phyloP scores from a whole-genome alignment of 2,888 invertebrate species.

The Apamea anceps region DNA sequence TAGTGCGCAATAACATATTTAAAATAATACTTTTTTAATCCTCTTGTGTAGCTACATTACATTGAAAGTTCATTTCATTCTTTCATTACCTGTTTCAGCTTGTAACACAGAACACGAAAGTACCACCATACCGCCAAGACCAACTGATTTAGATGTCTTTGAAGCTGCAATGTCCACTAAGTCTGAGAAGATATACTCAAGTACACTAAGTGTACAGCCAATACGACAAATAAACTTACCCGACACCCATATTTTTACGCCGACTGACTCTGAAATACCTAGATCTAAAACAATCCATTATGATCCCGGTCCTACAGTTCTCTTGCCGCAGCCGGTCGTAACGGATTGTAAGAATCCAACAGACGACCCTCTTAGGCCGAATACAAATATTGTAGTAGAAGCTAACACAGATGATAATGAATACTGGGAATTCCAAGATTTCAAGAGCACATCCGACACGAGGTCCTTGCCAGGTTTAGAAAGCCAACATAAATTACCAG shows the following conservation, averaged over 20 bases:
- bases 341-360: constrained; percentile 64
- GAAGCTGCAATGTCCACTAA: constrained; percentile 77
- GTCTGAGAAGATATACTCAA: constrained; percentile 83
- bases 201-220: constrained; percentile 83
- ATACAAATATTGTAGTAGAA: constrained; percentile 25
- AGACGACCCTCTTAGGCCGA: constrained; percentile 45
- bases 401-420: constrained; percentile 76
- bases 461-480: constrained; percentile 45
- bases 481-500: constrained; percentile 39
- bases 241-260: constrained; percentile 89
- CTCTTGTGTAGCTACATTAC: not conserved
- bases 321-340: constrained; percentile 75
- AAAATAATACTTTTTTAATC: not conserved
- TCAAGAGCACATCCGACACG: constrained; percentile 73
- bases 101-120: constrained; percentile 81
- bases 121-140: constrained; percentile 71
- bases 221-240: constrained; percentile 87
- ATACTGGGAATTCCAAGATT: constrained; percentile 87
- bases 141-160: constrained; percentile 82
- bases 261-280: constrained; percentile 88
- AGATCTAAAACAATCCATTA: constrained; percentile 89
- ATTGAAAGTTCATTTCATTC: constrained; percentile 22
- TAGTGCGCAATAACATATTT: not conserved
- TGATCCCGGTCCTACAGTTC: constrained; percentile 75
- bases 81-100: constrained; percentile 79